Evolutionary conservation across 2,113 vertebrate species (phyloP), one percentile per base, ranked within the genome.

Genomic region (Clarias gariepinus): DNA sequence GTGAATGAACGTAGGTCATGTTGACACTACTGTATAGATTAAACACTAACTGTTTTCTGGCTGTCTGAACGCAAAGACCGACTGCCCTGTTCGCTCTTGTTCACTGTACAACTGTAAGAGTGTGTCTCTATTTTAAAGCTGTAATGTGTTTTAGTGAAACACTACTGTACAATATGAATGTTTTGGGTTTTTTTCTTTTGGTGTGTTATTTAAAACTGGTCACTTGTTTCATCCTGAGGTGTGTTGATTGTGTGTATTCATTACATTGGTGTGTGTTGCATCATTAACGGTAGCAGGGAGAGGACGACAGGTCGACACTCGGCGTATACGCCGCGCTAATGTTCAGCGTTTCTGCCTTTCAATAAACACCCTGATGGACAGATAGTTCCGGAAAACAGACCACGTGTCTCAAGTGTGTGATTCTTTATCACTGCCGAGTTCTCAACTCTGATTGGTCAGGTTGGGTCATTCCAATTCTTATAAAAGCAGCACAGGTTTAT

Each of bases 341-440:
- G 71, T 74, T 19, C 36, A 41, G 36, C 19, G 10, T 23, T 71
- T 41, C 21, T 41, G 16, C 21, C 33, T 18, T 63, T 57, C 18
- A 81, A 81, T 81, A 81, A 81, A 81, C 2, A 60, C 2, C 2
- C 28, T 33, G 33, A 60, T 60, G 57, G 58, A 81, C 21, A 1
- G 57, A 81, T 79, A n/a, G 77, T 58, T 80, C 78, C 78, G 60
- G 78, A 60, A 23, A 80, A 36, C 79, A 81, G 71, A 74, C 25
- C 18, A 2, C 25, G 33, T 36, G 3, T 80, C 7, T 80, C 0
- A 1, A 19, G 53, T 11, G 28, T 78, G 41, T 69, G 28, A 19
- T 23, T 47, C 36, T 36, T 69, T 30, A 69, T 33, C 28, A 7
- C 47, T 47, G 47, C 47, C 8, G 47, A 47, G 47, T 47, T 47